A percentile compares a stretch with the other conserved stretches of the same genome.
Evolutionary conservation across 2,888 invertebrate species (phyloP).

Genomic region (Mesochorus sp.): DNA sequence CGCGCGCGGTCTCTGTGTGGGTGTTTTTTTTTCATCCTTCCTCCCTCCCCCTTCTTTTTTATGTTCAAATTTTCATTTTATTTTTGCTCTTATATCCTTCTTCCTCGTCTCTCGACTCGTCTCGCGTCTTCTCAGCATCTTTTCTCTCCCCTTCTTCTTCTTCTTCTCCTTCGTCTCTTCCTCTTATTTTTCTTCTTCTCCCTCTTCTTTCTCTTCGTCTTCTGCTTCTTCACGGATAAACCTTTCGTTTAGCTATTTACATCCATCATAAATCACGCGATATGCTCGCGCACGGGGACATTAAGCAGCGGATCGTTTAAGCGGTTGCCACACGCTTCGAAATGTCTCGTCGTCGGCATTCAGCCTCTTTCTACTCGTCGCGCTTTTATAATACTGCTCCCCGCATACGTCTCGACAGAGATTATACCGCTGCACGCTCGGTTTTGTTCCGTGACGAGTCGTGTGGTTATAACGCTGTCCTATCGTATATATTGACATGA

Average conservation of each 20-base stretch:
- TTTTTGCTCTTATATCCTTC: slow-evolving; percentile 16
- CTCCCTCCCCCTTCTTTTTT: slow-evolving; percentile 23
- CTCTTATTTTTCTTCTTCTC: slow-evolving; percentile 22
- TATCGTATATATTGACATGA: slow-evolving; percentile 31
- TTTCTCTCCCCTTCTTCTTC: background rate
- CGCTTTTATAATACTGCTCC: slow-evolving; percentile 33
- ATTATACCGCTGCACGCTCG: background rate
- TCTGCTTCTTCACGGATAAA: slow-evolving; percentile 70
- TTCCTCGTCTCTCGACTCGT: slow-evolving; percentile 9
- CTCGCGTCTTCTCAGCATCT: slow-evolving; percentile 35
- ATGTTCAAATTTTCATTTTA: background rate
- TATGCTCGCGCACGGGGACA: slow-evolving; percentile 66
- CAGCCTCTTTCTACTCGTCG: slow-evolving; percentile 19
- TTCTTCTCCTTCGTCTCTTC: slow-evolving; percentile 16
- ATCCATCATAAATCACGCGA: slow-evolving; percentile 72
- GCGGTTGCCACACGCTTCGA: slow-evolving; percentile 62
- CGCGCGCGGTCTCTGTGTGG: slow-evolving; percentile 53
- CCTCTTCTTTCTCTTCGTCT: slow-evolving; percentile 37
- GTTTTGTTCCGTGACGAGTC: slow-evolving; percentile 10
- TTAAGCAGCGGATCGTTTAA: slow-evolving; percentile 64
- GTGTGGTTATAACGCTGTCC: slow-evolving; percentile 3
- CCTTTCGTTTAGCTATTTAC: slow-evolving; percentile 76
- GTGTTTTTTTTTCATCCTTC: slow-evolving; percentile 34
- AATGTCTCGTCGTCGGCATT: slow-evolving; percentile 50
- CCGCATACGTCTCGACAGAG: no score